Base-by-base conservation (phyloP, 2,113 vertebrate genomes). In the Oryzias woworae region DNA sequence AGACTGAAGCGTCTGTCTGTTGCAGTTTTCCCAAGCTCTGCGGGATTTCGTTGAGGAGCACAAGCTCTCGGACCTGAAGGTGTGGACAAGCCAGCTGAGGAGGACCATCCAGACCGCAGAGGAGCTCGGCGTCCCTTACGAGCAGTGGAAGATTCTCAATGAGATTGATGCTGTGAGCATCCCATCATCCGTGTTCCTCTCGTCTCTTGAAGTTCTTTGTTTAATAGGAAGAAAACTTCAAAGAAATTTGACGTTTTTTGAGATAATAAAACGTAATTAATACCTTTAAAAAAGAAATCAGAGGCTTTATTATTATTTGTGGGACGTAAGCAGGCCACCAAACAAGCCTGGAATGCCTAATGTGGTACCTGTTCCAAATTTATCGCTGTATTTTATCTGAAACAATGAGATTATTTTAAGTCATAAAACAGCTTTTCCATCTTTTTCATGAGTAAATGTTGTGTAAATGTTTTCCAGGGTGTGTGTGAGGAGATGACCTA, bases 401-500 rank as follows among this genome's bases (percentile, higher is more conserved):
- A 36, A 36, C 1, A 36, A 36, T 36, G 31, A 36, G 36, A 36
- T 36, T 36, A 1, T 36, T 36, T 36, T 10, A 36, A 36, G 31
- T 36, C 7, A 10, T 36, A 10, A 10, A 36, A 36, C 31, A 36
- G 31, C 6, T 8, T n/a, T 2, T 48, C 8, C 15, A 2, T 48
- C 18, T 48, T 48, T 48, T n/a, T 18, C 3, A 20, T 36, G 10
- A 5, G 10, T 12, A 36, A 36, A 36, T 12, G 31, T 36, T 36
- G 36, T 36, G 36, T 36, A 12, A 36, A 36, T 36, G 36, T 49
- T 68, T 81, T 65, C 10, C 80, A 99, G 97, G 97, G 97, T 0
- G 94, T 99, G 3, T 98, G 97, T 70, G 97, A 99, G 81, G 97
- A 99, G 80, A 96, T 99, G 97, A 95, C 92, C 7, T 99, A 99